Evolutionary conservation across 1,140 invertebrate genomes (phyloP).

Genomic region (Diorhabda sublineata): DNA sequence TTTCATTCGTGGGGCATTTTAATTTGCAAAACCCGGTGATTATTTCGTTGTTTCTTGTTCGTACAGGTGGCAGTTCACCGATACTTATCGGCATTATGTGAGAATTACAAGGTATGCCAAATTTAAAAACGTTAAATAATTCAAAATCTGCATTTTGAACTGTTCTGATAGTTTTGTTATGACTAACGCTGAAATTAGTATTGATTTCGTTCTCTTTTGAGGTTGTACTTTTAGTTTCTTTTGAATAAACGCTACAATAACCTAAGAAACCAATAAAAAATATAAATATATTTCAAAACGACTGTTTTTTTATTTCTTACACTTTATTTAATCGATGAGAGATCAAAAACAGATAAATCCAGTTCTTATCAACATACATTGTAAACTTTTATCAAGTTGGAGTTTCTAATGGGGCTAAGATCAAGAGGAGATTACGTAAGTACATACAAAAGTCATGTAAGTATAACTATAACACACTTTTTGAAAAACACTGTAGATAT

Average conservation of each 20-base stretch:
- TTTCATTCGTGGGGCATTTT: constrained; percentile 49
- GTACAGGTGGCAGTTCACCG: constrained; percentile 45
- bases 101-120: constrained; percentile 60
- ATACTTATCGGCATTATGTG: constrained; percentile 50
- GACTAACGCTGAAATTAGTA: background rate
- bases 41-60: constrained; percentile 54
- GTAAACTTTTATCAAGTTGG: too few relatives aligned
- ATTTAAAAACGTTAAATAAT: constrained; percentile 49
- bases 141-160: constrained; percentile 29
- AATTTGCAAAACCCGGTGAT: constrained; percentile 58
- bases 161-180: background rate
- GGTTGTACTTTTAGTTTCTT: constrained; percentile 11
- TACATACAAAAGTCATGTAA: too few relatives aligned
- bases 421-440: too few relatives aligned
- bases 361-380: too few relatives aligned
- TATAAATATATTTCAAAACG: too few relatives aligned
- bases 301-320: too few relatives aligned
- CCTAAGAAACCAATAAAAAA: constrained; percentile 39
- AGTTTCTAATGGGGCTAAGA: too few relatives aligned
- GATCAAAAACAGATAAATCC: too few relatives aligned
- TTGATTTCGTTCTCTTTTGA: background rate
- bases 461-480: too few relatives aligned
- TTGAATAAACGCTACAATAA: constrained; percentile 52
- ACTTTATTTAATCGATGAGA: too few relatives aligned
- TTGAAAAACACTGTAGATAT: too few relatives aligned